Evolutionary conservation across 2,113 vertebrate species (phyloP).

Genomic region (Lipophrys pholis): DNA sequence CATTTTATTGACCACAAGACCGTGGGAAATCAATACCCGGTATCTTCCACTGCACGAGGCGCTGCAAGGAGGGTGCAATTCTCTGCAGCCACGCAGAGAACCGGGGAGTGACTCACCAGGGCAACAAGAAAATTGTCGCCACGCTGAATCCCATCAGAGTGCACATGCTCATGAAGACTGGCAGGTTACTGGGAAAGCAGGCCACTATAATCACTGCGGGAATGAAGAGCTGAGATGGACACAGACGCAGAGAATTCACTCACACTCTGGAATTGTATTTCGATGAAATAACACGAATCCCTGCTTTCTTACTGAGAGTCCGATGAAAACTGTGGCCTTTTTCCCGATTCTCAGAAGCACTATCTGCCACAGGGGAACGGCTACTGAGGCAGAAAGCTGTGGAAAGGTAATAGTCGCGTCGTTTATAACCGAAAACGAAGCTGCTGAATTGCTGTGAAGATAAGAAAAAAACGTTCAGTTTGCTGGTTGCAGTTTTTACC

Average conservation of each 20-base stretch:
- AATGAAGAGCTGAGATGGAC: slow-evolving; percentile 79
- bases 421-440: neutral
- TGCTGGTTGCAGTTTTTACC: slow-evolving; percentile 64
- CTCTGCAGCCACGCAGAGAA: too few species aligned
- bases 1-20: too few species aligned
- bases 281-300: neutral
- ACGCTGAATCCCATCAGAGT: slow-evolving; percentile 79
- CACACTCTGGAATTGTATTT: neutral
- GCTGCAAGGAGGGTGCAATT: too few species aligned
- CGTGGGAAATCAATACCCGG: too few species aligned
- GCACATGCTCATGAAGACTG: slow-evolving; percentile 75
- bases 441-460: neutral
- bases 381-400: slow-evolving; percentile 77
- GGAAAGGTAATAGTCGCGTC: neutral
- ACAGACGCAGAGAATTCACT: slow-evolving; percentile 3
- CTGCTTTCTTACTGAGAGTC: slow-evolving; percentile 77
- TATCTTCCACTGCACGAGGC: too few species aligned
- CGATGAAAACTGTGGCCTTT: slow-evolving; percentile 76
- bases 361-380: slow-evolving; percentile 82
- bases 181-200: slow-evolving; percentile 76
- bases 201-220: slow-evolving; percentile 74
- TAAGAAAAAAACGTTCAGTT: neutral
- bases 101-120: slow-evolving; percentile 79
- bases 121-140: slow-evolving; percentile 81
- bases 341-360: slow-evolving; percentile 82